A percentile compares a stretch with the other conserved stretches of the same genome.
phyloP scores from a whole-genome alignment of 2,888 invertebrate species.

The Maniola hyperantus region DNA sequence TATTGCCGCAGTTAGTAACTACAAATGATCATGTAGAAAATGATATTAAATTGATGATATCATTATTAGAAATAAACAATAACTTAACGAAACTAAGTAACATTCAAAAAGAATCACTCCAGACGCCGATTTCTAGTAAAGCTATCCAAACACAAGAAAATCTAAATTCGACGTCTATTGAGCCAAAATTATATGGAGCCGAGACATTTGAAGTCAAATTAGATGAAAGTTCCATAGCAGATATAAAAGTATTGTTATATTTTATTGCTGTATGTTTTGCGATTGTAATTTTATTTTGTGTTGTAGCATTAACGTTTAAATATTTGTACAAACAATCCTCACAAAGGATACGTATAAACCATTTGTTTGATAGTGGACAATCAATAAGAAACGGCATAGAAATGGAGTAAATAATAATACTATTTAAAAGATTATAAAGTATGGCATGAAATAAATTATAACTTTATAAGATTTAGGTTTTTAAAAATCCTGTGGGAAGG shows the following conservation, averaged over 20 bases:
- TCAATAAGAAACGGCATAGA: constrained; percentile 1
- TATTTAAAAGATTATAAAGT: too few relatives aligned
- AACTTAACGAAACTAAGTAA: constrained; percentile 21
- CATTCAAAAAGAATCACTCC: constrained; percentile 20
- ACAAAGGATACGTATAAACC: neutral
- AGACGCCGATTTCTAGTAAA: constrained; percentile 2
- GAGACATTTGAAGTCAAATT: neutral
- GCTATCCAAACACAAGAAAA: neutral
- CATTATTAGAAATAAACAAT: constrained; percentile 26
- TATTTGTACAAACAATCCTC: neutral
- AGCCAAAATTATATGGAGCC: neutral
- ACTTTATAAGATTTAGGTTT: too few relatives aligned
- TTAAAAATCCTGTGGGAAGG: too few relatives aligned
- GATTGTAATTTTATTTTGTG: constrained; percentile 18
- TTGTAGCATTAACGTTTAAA: neutral
- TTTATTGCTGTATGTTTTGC: constrained; percentile 25
- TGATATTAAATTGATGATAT: constrained; percentile 18
- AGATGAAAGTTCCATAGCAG: constrained; percentile 8
- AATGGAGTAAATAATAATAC: constrained; percentile 9
- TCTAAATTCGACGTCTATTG: neutral
- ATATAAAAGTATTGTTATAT: constrained; percentile 20
- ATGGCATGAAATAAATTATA: too few relatives aligned
- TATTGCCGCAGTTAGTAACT: constrained; percentile 12
- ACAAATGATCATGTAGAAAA: constrained; percentile 18
- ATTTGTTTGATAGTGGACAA: constrained; percentile 17